These are phyloP conservation scores for Pogonus chalceus DNA, from an alignment of 1,140 invertebrate genomes.

Conservation along the genomic window DNA sequence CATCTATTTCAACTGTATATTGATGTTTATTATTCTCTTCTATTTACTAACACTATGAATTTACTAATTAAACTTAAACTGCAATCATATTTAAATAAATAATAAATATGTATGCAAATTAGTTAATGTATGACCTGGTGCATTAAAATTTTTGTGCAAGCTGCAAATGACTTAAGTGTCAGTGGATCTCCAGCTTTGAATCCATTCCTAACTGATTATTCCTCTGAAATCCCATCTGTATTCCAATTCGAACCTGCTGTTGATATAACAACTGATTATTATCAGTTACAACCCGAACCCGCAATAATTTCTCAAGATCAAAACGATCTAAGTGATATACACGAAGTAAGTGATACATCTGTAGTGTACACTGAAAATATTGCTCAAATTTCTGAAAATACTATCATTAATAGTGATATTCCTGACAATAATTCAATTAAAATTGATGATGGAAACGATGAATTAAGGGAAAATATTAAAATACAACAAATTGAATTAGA, in stretches of 20 bases:
- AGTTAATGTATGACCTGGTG: slow-evolving; percentile 2
- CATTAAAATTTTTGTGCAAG: slow-evolving; percentile 50
- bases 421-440: slow-evolving; percentile 11
- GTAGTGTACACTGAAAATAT: too few relatives aligned
- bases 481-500: too few relatives aligned
- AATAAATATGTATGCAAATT: not conserved
- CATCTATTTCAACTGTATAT: too few relatives aligned
- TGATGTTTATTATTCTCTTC: slow-evolving; percentile 11
- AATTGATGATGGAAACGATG: slow-evolving; percentile 12
- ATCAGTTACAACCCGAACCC: too few relatives aligned
- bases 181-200: slow-evolving; percentile 34
- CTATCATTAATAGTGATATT: slow-evolving; percentile 12
- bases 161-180: slow-evolving; percentile 38
- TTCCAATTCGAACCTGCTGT: slow-evolving; percentile 20
- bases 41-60: too few relatives aligned
- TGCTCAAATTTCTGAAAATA: slow-evolving; percentile 30
- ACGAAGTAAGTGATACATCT: too few relatives aligned
- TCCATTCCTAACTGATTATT: slow-evolving; percentile 44
- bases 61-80: too few relatives aligned
- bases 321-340: too few relatives aligned
- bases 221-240: slow-evolving; percentile 26
- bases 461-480: too few relatives aligned
- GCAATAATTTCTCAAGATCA: too few relatives aligned
- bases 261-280: too few relatives aligned
- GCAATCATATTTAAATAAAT: too few relatives aligned